Evolutionary conservation across 2,888 invertebrate genomes (phyloP), one percentile per base, ranked within the genome.

Genomic region (Tetragnatha montana): DNA sequence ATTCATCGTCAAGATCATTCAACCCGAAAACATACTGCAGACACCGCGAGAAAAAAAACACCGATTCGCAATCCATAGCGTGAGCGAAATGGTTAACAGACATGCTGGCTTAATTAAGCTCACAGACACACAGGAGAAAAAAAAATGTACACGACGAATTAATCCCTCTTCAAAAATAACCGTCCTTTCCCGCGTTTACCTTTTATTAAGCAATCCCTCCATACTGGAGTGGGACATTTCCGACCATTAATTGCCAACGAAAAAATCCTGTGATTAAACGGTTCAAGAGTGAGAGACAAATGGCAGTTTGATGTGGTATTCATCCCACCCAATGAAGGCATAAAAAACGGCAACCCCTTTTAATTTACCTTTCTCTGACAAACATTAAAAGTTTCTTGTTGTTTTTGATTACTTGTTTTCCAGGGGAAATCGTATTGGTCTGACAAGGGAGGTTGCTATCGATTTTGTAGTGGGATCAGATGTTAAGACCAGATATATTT

Each of bases 221-320:
- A 49, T 85, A 80, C 73, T 73, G 80, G 80, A 86, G 86, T 80
- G 70, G 73, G 80, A 86, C 86, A 86, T 86, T 80, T 80, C 80
- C 80, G 70, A 60, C 71, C 86, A 74, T 80, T 80, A 86, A 86
- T 8, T 19, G 49, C 17, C 19, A 8, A 35, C n/a, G 19, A 68
- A 79, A 78, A 51, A 78, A 51, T 21, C 10, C 7, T 22, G 83
- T 84, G 75, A 84, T 84, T 84, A 84, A 84, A 12, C 47, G 75
- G 49, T 22, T n/a, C 8, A 84, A 49, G 83, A 47, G 49, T 47
- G 17, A 60, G 17, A 84, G 69, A 84, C 83, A 84, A 84, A 84
- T 84, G 83, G 76, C 49, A 84, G 75, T 19, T 69, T 75, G 83
- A 84, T 69, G 83, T 19, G 60, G 76, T 84, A 84, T 84, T 84